Conservation (phyloP, 2,888 invertebrate species). For the Prostheceraeus crozeri region DNA sequence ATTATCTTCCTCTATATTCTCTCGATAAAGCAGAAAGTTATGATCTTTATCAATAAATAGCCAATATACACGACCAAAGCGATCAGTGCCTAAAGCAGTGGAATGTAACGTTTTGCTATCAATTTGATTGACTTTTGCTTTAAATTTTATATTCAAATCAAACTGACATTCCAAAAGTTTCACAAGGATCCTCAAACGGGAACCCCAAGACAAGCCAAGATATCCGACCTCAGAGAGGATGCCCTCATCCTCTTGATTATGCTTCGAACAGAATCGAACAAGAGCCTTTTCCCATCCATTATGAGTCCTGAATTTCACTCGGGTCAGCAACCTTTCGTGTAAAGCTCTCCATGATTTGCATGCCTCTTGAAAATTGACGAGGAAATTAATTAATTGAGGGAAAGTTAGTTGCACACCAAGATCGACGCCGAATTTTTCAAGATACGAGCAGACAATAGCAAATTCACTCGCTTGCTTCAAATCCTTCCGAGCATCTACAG, state of each 20-base stretch:
- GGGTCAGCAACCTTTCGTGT: too few relatives aligned
- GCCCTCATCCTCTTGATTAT: too few relatives aligned
- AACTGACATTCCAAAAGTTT: slow-evolving; percentile 84
- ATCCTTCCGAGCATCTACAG: too few relatives aligned
- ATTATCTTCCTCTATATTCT: slow-evolving; percentile 35
- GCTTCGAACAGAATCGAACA: too few relatives aligned
- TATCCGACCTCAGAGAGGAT: neutral
- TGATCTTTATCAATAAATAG: slow-evolving; percentile 34
- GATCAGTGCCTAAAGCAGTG: slow-evolving; percentile 85
- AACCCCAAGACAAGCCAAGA: slow-evolving; percentile 15
- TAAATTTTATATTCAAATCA: slow-evolving; percentile 84
- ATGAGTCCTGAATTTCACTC: too few relatives aligned
- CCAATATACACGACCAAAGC: slow-evolving; percentile 85
- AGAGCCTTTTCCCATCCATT: too few relatives aligned
- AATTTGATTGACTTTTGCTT: slow-evolving; percentile 62
- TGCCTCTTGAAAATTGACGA: neutral
- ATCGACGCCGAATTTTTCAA: slow-evolving; percentile 32
- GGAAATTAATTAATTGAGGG: slow-evolving; percentile 2
- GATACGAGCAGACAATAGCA: slow-evolving; percentile 37
- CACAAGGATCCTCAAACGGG: slow-evolving; percentile 60
- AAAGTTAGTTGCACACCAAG: slow-evolving; percentile 32
- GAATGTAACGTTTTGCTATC: too few relatives aligned
- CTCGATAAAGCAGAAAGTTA: slow-evolving; percentile 34
- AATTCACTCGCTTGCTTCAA: slow-evolving; percentile 33
- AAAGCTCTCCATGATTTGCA: too few relatives aligned